Base-by-base conservation (phyloP, 2,888 invertebrate species). In the Ormyrus pomaceus region DNA sequence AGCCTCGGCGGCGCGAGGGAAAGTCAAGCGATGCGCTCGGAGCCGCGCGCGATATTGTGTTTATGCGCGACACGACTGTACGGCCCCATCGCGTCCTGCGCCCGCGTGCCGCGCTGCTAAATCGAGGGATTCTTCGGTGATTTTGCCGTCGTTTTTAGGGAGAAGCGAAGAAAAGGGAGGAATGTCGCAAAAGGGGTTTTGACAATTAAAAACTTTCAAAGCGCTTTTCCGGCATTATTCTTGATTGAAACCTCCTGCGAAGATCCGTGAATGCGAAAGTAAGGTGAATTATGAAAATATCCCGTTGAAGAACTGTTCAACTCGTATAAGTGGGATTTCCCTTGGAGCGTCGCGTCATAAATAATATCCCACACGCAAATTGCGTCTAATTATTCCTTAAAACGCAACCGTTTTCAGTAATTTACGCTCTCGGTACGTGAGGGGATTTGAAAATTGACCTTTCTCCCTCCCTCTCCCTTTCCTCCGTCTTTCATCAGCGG, bases 331-430 rank as follows among this genome's bases (percentile, higher is more conserved):
- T 76, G 53, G 75, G 51, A 68, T 76, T 76, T 68, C 74, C 56
- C 56, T 34, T 45, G 65, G 19, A 71, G 34, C 19, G n/a, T 19
- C 19, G 65, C 46, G n/a, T 55, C n/a, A 46, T 70, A 71, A 34
- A 65, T 71, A 71, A 62, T 74, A 69, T 79, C 58, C n/a, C 48
- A 58, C 64, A 61, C 53, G 75, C 64, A 65, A 70, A 75, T 64
- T 79, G 58, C 58, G 73, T 58, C 65, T 79, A 70, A 79, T 79
- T 75, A 65, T 79, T 79, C 46, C 70, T 70, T 65, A 75, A 70
- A 75, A 74, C 19, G 34, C 56, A 13, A 45, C 34, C n/a, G 62
- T 79, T 74, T 73, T 50, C 55, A 68, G 62, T 56, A 73, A 73
- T 79, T 48, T 34, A 73, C 10, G 48, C n/a, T 55, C 34, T 48